phyloP scores from a whole-genome alignment of 2,113 vertebrate species.

The Nesogale talazaci region DNA sequence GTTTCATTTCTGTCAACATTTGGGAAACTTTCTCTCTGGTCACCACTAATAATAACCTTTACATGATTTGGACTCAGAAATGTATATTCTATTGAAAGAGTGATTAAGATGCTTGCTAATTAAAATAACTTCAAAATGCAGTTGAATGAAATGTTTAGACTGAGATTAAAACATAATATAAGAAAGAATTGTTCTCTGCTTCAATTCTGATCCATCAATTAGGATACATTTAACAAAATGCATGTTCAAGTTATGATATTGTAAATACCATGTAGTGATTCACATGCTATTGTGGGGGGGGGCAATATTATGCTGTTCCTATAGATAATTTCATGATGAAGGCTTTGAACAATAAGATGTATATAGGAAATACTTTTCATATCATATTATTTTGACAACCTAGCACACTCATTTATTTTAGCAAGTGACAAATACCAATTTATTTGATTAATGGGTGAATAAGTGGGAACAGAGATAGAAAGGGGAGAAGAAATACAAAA shows the following conservation, averaged over 20 bases:
- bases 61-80: background rate
- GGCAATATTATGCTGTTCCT: background rate
- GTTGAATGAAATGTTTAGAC: background rate
- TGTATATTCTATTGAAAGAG: background rate
- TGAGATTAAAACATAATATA: background rate
- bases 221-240: no score
- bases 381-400: background rate
- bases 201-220: background rate
- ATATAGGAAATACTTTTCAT: background rate
- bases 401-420: background rate
- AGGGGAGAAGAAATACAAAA: background rate
- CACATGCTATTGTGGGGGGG: background rate
- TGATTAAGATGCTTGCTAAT: background rate
- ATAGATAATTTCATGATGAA: background rate
- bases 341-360: background rate
- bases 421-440: background rate
- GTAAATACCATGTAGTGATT: background rate
- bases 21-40: background rate
- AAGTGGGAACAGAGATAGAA: background rate
- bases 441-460: slow-evolving; percentile 7
- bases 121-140: background rate
- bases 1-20: background rate
- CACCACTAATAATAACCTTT: background rate
- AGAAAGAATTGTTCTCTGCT: background rate
- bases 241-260: background rate